Evolutionary conservation across 2,113 vertebrate genomes (phyloP).

Genomic region (Indri indri): DNA sequence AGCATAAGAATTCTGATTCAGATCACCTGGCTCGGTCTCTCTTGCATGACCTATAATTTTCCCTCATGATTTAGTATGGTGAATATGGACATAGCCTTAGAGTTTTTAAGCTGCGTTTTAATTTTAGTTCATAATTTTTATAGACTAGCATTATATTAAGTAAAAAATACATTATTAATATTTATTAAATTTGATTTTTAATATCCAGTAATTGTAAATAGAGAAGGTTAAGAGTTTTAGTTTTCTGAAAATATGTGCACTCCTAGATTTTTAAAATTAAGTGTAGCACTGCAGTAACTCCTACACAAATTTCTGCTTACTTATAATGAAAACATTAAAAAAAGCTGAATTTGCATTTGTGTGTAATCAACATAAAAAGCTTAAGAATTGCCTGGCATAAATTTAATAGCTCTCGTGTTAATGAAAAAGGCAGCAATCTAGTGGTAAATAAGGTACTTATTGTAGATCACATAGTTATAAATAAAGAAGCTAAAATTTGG

Average conservation of each 20-base stretch:
- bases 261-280: conserved; percentile 54
- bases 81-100: neutral
- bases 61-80: neutral
- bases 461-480: neutral
- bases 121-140: conserved; percentile 39
- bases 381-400: conserved; percentile 50
- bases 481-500: conserved; percentile 46
- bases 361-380: conserved; percentile 66
- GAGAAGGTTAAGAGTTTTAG: conserved; percentile 40
- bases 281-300: conserved; percentile 40
- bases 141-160: neutral
- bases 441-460: conserved; percentile 19
- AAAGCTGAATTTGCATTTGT: conserved; percentile 63
- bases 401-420: conserved; percentile 35
- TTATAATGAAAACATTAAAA: conserved; percentile 67
- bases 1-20: neutral
- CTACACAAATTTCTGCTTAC: conserved; percentile 44
- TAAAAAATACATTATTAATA: neutral
- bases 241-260: conserved; percentile 12
- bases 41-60: neutral
- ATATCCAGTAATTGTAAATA: conserved; percentile 14
- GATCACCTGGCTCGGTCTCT: neutral
- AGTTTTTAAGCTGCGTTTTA: conserved; percentile 40
- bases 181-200: conserved; percentile 55
- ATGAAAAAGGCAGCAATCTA: conserved; percentile 34